Base-by-base conservation (phyloP, 2,888 invertebrate genomes). In the Cataglyphis altisquamis region DNA sequence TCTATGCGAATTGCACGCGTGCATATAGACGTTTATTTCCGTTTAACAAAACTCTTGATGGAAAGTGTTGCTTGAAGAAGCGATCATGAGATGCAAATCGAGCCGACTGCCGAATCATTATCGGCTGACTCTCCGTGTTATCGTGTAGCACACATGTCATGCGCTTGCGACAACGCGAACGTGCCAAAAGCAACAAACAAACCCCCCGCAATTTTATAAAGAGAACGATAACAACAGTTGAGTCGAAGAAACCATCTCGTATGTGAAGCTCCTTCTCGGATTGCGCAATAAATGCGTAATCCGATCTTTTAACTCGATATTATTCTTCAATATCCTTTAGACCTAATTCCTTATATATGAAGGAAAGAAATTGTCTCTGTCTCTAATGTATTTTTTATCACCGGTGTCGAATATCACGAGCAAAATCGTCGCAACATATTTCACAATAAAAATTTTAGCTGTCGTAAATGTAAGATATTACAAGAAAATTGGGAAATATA, bases 21-120 rank as follows among this genome's bases (percentile, higher is more conserved):
- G 25, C 45, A 57, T 68, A 55, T 29, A 45, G 74, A 21, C 73
- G 68, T 80, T 85, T 85, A 85, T 85, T 83, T 85, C 83, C 80
- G 74, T 85, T 84, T 83, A 57, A 48, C 21, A 63, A 75, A 73
- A 55, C 78, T 63, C 67, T 21, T 29, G 9, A 25, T 10, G 45
- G 21, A 45, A 60, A 60, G 57, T 67, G n/a, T 57, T 45, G 45
- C 21, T 68, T 15, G 3, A 18, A 55, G 12, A 66, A 21, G 5
- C 10, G 52, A 77, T 32, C 57, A 2, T 3, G 39, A n/a, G 41
- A 55, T n/a, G 8, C n/a, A n/a, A n/a, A 66, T 41, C 68, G 29
- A 36, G 41, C 21, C 39, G 12, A 57, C 29, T 10, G n/a, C 2
- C 67, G 57, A 25, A 45, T 32, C 21, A 60, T 60, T 45, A 32